Evolutionary conservation across 2,113 vertebrate genomes (phyloP).

Genomic region (Hipposideros armiger): DNA sequence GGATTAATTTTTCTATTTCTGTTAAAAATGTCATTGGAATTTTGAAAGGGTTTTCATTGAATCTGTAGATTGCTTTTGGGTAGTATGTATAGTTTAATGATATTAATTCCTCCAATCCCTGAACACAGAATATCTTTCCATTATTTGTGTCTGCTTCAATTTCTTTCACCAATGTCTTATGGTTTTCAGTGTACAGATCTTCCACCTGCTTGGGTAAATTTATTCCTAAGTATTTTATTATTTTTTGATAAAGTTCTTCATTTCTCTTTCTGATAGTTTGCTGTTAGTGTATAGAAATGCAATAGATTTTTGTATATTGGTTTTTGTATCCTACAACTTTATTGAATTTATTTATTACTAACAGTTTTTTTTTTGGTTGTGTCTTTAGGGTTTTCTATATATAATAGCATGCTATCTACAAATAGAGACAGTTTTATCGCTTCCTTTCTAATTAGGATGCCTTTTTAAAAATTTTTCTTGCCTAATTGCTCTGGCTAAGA

Average conservation of each 20-base stretch:
- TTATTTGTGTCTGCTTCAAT: neutral
- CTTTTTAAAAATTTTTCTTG: neutral
- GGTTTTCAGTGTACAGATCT: neutral
- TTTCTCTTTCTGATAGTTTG: neutral
- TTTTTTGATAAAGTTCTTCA: neutral
- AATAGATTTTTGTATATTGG: neutral
- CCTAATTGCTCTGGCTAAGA: neutral
- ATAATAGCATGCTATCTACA: neutral
- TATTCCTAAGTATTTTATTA: neutral
- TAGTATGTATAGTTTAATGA: neutral
- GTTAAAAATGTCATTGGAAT: neutral
- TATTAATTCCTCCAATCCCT: neutral
- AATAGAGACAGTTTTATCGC: neutral
- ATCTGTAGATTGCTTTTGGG: neutral
- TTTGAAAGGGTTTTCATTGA: neutral
- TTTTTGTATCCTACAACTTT: neutral
- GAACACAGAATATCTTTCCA: neutral
- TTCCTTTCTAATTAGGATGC: neutral
- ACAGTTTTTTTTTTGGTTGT: neutral
- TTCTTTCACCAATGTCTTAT: neutral
- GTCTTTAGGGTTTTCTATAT: neutral
- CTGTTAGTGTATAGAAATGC: neutral
- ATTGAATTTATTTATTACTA: neutral
- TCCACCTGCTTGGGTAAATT: neutral
- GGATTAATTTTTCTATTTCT: neutral